Evolutionary conservation across 2,888 invertebrate species (phyloP).

Genomic region (Caenorhabditis sinica): DNA sequence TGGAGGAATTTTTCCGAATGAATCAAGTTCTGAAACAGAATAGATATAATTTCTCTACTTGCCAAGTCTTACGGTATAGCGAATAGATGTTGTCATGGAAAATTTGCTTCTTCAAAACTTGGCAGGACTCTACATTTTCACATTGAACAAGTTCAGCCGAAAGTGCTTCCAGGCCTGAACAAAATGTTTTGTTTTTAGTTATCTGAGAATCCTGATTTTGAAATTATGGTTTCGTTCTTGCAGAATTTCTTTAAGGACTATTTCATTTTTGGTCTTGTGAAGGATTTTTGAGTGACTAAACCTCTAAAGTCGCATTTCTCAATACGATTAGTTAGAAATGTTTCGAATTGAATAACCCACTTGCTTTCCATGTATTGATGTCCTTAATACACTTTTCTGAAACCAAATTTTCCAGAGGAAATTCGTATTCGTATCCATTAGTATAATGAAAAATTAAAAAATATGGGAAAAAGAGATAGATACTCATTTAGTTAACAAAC

Average conservation of each 20-base stretch:
- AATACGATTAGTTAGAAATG: neutral
- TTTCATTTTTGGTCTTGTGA: neutral
- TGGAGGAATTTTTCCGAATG: conserved; percentile 59
- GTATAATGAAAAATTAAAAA: neutral
- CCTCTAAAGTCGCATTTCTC: too few species aligned
- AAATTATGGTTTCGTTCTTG: too few species aligned
- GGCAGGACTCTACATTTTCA: conserved; percentile 27
- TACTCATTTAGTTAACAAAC: neutral
- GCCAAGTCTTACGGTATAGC: conserved; percentile 42
- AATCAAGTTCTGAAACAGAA: conserved; percentile 52
- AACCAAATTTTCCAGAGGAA: conserved; percentile 16
- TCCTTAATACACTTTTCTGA: conserved; percentile 34
- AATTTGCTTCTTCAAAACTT: conserved; percentile 37
- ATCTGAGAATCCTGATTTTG: too few species aligned
- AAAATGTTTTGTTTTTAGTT: too few species aligned
- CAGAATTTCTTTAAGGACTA: too few species aligned
- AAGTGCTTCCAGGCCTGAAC: conserved; percentile 35
- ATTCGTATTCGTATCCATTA: conserved; percentile 21
- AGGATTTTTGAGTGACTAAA: too few species aligned
- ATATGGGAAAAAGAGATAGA: neutral
- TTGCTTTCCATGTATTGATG: conserved; percentile 45
- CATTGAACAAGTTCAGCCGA: conserved; percentile 38
- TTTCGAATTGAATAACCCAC: conserved; percentile 12
- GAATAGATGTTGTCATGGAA: conserved; percentile 49
- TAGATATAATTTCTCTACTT: neutral